Evolutionary conservation across 2,888 invertebrate species (phyloP).

Genomic region (Ichneumon xanthorius): DNA sequence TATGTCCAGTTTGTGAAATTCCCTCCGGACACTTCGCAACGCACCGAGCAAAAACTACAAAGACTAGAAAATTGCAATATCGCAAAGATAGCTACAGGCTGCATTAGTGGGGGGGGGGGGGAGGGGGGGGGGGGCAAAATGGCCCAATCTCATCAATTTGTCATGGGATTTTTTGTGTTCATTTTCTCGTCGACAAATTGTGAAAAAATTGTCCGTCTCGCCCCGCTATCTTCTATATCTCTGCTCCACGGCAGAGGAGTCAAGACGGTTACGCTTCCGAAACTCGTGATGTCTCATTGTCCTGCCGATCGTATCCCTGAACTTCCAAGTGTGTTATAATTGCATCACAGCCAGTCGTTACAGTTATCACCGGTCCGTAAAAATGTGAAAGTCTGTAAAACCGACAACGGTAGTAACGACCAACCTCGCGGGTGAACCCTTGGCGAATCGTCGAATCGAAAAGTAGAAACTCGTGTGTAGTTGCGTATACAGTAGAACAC

Average conservation of each 20-base stretch:
- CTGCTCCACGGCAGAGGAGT: background rate
- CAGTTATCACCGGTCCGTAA: conserved; percentile 60
- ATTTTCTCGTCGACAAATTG: background rate
- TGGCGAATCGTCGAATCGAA: background rate
- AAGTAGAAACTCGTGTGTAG: conserved; percentile 11
- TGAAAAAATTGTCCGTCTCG: background rate
- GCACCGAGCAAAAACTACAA: background rate
- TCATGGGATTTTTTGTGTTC: background rate
- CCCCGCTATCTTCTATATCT: background rate
- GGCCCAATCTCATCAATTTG: background rate
- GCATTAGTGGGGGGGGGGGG: background rate
- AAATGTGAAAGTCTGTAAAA: conserved; percentile 60
- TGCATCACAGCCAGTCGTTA: conserved; percentile 46
- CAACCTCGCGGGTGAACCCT: conserved; percentile 10
- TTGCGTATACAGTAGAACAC: too few species aligned
- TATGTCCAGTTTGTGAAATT: conserved; percentile 13
- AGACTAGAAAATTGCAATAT: background rate
- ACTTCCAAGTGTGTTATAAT: conserved; percentile 57
- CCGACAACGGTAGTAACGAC: conserved; percentile 31
- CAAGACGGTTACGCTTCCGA: conserved; percentile 47
- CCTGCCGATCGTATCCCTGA: conserved; percentile 28
- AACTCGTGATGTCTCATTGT: conserved; percentile 25
- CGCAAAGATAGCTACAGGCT: background rate
- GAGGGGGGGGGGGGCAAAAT: background rate
- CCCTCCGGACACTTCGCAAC: conserved; percentile 1